Evolutionary conservation across 2,888 invertebrate genomes (phyloP), one percentile per base, ranked within the genome.

Genomic region (Diploptera punctata): DNA sequence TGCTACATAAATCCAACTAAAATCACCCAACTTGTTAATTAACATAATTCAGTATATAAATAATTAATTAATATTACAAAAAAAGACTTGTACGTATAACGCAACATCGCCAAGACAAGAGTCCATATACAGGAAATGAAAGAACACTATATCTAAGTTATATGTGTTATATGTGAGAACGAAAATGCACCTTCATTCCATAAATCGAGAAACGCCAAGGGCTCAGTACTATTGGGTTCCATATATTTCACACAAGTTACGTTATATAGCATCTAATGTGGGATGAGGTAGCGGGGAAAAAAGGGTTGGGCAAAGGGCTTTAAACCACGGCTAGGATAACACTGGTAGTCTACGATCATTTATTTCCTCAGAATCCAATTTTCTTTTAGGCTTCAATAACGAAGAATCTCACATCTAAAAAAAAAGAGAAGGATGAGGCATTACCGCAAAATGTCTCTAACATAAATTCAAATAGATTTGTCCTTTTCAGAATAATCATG

Each of bases 331-430:
- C 1, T 61, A 44, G 62, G 49, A 49, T 71, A 60, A 71, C 71
- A 49, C 65, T 47, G 47, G 65, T 65, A 65, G 47, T 44, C 47
- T 61, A 31, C 62, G 62, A 72, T 49, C 72, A 62, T 72, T 72
- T 72, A 72, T 72, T 68, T 60, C 65, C 65, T 43, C 49, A 68
- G 72, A 72, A 72, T 68, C 72, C 72, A 72, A 72, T 72, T 68
- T 68, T 72, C 72, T 72, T 72, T 52, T 68, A 33, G 67, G 72
- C 68, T 47, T 60, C 68, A 68, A 68, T 72, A 72, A 72, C 72
- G 68, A 72, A 60, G 65, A 47, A 61, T 68, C 62, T 68, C 68
- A 60, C 67, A 33, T 68, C 44, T 29, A 57, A 43, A 43, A 33
- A 33, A 33, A 33, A n/a, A n/a, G n/a, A 33, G 38, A 18, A 62